These are phyloP conservation scores for Nannobrachium achirus DNA, from an alignment of 2,113 vertebrate species.

Conservation along the genomic window DNA sequence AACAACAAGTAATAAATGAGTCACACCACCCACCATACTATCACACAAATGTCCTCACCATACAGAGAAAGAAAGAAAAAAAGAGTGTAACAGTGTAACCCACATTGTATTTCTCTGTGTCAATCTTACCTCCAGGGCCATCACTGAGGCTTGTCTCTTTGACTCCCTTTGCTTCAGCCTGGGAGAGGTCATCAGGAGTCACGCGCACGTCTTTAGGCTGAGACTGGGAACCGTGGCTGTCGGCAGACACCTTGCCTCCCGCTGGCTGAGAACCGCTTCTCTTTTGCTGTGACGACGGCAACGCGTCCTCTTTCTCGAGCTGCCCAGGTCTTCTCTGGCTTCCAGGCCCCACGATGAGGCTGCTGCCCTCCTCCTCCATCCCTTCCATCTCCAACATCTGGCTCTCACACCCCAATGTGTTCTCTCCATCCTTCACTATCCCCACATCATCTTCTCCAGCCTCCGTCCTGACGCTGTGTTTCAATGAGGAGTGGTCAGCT, in stretches of 20 bases:
- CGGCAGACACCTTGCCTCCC: slow-evolving; percentile 36
- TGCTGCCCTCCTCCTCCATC: slow-evolving; percentile 31
- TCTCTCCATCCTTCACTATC: slow-evolving; percentile 48
- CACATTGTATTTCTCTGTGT: background rate
- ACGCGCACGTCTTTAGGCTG: slow-evolving; percentile 2
- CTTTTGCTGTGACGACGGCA: slow-evolving; percentile 8
- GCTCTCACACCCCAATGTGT: slow-evolving; percentile 53
- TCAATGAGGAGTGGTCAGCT: slow-evolving; percentile 8
- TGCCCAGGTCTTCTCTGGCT: slow-evolving; percentile 56
- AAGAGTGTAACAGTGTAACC: too few species aligned
- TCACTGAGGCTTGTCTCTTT: slow-evolving; percentile 82
- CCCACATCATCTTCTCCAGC: slow-evolving; percentile 46
- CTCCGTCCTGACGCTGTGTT: slow-evolving; percentile 14
- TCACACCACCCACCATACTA: too few species aligned
- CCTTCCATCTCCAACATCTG: slow-evolving; percentile 58
- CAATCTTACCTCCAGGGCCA: slow-evolving; percentile 85
- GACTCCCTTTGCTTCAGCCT: slow-evolving; percentile 48
- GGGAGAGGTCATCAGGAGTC: slow-evolving; percentile 36
- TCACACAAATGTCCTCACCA: too few species aligned
- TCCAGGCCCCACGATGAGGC: slow-evolving; percentile 64
- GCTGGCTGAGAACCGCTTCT: slow-evolving; percentile 51
- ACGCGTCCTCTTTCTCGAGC: slow-evolving; percentile 12
- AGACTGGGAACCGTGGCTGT: slow-evolving; percentile 47
- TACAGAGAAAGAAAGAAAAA: too few species aligned
- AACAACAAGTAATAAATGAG: too few species aligned